Base-by-base conservation (phyloP, 1,140 invertebrate genomes). In the Brachionus rubens region DNA sequence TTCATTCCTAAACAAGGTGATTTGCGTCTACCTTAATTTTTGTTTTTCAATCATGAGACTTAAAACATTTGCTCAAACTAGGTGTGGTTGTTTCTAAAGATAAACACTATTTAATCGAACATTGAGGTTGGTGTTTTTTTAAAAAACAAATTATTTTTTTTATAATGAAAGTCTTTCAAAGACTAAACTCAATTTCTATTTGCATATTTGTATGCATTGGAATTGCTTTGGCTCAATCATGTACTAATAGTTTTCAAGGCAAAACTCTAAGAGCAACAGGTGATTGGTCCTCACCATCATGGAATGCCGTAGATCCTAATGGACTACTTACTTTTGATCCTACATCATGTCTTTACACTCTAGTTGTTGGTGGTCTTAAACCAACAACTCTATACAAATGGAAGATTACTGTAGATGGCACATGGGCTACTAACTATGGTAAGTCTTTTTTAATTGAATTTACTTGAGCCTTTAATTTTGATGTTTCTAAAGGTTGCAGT, bases 381-480 rank as follows among this genome's bases (percentile, higher is more conserved):
- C 33, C 50, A 30, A 59, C 28, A 41, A 43, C 40, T n/a, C 12
- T 56, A 30, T 54, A 56, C 21, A 30, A 41, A 19, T 75, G 72
- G 72, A 75, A 75, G 24, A 48, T 75, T 10, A 12, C 72, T 21
- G 16, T 75, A 30, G 48, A 75, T 56, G 50, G 50, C 16, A 28
- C 36, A 26, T 75, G 72, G 72, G 30, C 48, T 21, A 24, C 16
- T 28, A 72, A 54, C 30, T 72, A 40, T 50, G 68, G 62, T 67
- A 67, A 67, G 40, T 24, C 10, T 9, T 0, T 9, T 33, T 40
- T 28, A 40, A 59, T n/a, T n/a, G n/a, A n/a, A n/a, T n/a, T n/a
- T n/a, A n/a, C n/a, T n/a, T n/a, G n/a, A n/a, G n/a, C n/a, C n/a
- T n/a, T n/a, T 19, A 2, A 30, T 36, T 65, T 5, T 33, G 40